phyloP scores from a whole-genome alignment of 2,888 invertebrate genomes.

The Hypercompe scribonia region DNA sequence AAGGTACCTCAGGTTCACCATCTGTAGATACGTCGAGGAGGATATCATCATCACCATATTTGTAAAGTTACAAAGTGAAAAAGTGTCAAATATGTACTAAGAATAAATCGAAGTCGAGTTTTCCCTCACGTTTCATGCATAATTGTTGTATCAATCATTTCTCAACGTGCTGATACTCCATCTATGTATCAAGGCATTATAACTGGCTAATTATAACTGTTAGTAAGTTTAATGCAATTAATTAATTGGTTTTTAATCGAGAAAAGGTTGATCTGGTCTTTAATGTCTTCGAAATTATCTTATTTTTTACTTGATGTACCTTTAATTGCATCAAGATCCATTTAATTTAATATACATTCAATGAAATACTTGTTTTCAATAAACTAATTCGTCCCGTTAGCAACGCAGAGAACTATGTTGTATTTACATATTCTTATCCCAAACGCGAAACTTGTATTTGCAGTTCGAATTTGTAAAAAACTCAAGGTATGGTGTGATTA shows the following conservation, averaged over 20 bases:
- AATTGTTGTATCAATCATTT: conserved; percentile 42
- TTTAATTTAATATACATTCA: too few relatives aligned
- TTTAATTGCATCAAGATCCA: too few relatives aligned
- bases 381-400: too few relatives aligned
- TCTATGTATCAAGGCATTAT: neutral
- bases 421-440: too few relatives aligned
- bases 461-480: too few relatives aligned
- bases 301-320: neutral
- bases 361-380: too few relatives aligned
- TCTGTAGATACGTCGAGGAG: too few relatives aligned
- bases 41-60: too few relatives aligned
- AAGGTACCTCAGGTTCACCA: too few relatives aligned
- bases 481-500: too few relatives aligned
- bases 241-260: neutral
- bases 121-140: conserved; percentile 28
- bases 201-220: neutral
- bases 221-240: neutral
- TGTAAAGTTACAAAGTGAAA: conserved; percentile 13
- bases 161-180: conserved; percentile 23
- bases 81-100: neutral
- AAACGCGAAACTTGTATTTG: too few relatives aligned
- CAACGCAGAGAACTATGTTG: too few relatives aligned
- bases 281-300: neutral
- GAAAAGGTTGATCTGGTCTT: neutral
- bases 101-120: neutral